These are phyloP conservation scores for Chloroceryle aenea DNA, from an alignment of 2,113 vertebrate genomes.

Conservation along the genomic window DNA sequence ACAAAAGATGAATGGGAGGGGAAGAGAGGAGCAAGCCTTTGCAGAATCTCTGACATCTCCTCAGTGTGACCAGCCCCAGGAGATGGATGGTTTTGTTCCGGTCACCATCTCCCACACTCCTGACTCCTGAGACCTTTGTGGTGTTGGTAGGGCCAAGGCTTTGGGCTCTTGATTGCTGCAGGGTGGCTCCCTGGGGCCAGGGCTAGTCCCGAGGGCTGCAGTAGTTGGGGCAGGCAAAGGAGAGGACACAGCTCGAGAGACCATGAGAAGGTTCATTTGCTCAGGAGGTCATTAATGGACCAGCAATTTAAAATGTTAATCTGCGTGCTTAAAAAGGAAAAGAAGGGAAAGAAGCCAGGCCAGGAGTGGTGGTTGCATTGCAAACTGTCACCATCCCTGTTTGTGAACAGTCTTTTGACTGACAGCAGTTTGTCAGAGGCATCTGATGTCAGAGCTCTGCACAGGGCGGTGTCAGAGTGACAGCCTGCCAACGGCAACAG, in stretches of 20 bases:
- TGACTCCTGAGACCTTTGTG: neutral
- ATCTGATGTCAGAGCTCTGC: conserved; percentile 28
- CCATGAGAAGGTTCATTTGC: neutral
- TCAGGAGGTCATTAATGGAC: neutral
- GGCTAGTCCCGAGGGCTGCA: neutral
- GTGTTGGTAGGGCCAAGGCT: neutral
- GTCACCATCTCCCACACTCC: neutral
- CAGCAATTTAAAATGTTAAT: neutral
- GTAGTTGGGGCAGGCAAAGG: neutral
- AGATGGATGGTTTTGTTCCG: neutral
- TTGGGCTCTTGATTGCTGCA: neutral
- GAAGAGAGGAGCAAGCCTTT: neutral
- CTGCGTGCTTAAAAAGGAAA: neutral
- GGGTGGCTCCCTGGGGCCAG: neutral
- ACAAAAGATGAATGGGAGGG: neutral
- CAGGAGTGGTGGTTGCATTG: neutral
- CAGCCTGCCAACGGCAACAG: neutral
- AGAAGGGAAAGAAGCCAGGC: neutral
- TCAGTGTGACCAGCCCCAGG: neutral
- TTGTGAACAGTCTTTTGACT: conserved; percentile 37
- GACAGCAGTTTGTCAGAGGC: conserved; percentile 63
- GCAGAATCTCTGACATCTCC: neutral
- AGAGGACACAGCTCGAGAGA: neutral
- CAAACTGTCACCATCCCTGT: neutral
- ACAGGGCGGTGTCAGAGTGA: neutral